Base-by-base conservation (phyloP, 92 coral and sea anemone species). In the Chrysogorgia sp. region DNA sequence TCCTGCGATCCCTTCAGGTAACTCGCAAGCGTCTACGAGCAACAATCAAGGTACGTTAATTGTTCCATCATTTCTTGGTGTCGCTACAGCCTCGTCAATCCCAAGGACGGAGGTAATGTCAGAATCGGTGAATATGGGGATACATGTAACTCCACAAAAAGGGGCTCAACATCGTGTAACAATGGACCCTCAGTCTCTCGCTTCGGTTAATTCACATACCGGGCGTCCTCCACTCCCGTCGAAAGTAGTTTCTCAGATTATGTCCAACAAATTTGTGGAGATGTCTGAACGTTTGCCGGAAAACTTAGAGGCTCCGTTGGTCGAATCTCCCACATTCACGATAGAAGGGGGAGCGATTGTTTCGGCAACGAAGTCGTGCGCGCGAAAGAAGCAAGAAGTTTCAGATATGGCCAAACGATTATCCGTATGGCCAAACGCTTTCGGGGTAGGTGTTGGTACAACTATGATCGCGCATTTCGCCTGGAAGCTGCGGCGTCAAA, bases 171-270 rank as follows among this genome's bases (percentile, higher is more conserved):
- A 37, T 4, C 43, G 43, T 4, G 43, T 5, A 37, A 37, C 12
- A 4, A 37, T 12, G 5, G 12, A 37, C 43, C n/a, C n/a, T n/a
- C n/a, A n/a, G n/a, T n/a, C n/a, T n/a, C n/a, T n/a, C n/a, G n/a
- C n/a, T n/a, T 37, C 67, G 67, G 6, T 60, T 60, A 60, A 0
- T 20, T 32, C 33, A 7, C 20, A 23, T 25, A 28, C 74, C 19
- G 74, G 74, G 20, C 74, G 74, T 43, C 32, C 52, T 17, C 74
- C 74, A 30, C 34, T 66, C 24, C 74, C 52, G 37, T 3, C 55
- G 0, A 66, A 40, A 66, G 13, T 40, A 34, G 74, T 66, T 5
- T 30, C 74, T 13, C 74, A 66, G 56, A 37, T 37, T 41, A 2
- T 37, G 7, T 22, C 28, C 53, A 21, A 41, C 26, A 61, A 61